Evolutionary conservation across 2,113 vertebrate species (phyloP), one percentile per base, ranked within the genome.

Genomic region (Hiodon alosoides): DNA sequence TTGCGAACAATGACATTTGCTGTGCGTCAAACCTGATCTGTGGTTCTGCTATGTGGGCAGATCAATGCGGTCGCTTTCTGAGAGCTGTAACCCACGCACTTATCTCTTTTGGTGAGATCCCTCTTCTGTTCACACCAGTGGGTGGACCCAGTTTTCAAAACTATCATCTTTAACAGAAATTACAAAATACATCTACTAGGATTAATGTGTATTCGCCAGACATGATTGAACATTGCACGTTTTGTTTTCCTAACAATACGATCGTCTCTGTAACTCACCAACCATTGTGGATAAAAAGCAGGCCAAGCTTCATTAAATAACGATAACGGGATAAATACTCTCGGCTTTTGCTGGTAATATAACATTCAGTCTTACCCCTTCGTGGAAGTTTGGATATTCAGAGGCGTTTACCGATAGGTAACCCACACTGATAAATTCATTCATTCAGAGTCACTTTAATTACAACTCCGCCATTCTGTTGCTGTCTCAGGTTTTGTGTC

Each of bases 71-170:
- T 85, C 86, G 87, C 87, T 85, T 90, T 88, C 86, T 86, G 48
- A 77, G 76, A 72, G 71, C 66, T 81, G 78, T 78, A 90, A 87
- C 90, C 90, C 90, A 92, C 91, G 90, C 91, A 90, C 88, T 90
- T 86, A 85, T 90, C 85, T 90, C 88, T 90, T 73, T 85, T 89
- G 84, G 86, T 79, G 80, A 82, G 81, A 86, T 86, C 83, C 85
- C 75, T 80, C 72, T 73, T 69, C 67, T 75, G 75, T 75, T 84
- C 83, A 69, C 70, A 75, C 46, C 72, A 89, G 91, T 92, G 89
- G 91, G 91, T 90, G 90, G 91, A 90, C 89, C 89, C 90, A 90
- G 88, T 91, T 77, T 89, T 87, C 86, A 84, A 89, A 86, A 84
- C 86, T 84, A 85, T 74, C 84, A 89, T 87, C 88, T 89, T 87